Conservation (phyloP, 2,797 vertebrate species). For the Pipistrellus pipistrellus region DNA sequence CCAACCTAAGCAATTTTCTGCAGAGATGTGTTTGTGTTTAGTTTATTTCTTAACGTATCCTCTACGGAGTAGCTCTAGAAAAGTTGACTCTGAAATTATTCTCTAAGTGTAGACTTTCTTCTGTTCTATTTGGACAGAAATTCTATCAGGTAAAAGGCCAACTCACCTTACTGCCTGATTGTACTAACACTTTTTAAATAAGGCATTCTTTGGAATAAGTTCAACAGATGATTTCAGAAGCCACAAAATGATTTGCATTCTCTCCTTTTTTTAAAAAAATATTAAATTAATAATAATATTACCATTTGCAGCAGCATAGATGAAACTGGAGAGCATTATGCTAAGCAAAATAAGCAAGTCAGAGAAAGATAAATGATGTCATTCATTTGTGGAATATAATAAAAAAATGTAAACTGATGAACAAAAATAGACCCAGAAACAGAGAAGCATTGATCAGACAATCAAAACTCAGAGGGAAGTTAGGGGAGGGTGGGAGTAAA, state of each 20-base stretch:
- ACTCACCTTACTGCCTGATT: not conserved
- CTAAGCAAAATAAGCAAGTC: too few relatives aligned
- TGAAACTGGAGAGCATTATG: too few relatives aligned
- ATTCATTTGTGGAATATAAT: too few relatives aligned
- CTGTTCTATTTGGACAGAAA: conserved; percentile 29
- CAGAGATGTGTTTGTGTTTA: conserved; percentile 10
- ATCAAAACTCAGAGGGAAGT: too few relatives aligned
- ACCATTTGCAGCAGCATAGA: too few relatives aligned
- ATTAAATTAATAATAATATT: too few relatives aligned
- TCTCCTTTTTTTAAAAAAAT: not conserved
- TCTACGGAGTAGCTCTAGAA: conserved; percentile 4
- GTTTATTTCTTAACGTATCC: conserved; percentile 48
- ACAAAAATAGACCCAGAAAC: too few relatives aligned
- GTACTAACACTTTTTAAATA: not conserved
- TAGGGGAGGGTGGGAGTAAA: too few relatives aligned
- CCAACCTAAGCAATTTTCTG: conserved; percentile 40
- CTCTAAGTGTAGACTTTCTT: conserved; percentile 23
- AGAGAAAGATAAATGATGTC: too few relatives aligned
- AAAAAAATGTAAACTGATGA: too few relatives aligned
- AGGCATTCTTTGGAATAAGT: not conserved
- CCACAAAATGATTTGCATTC: not conserved
- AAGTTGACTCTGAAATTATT: conserved; percentile 43
- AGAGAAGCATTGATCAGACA: too few relatives aligned
- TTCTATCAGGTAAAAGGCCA: conserved; percentile 25
- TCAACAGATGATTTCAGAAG: not conserved